Conservation (phyloP, 2,797 vertebrate species). For the Halcyon smyrnensis region DNA sequence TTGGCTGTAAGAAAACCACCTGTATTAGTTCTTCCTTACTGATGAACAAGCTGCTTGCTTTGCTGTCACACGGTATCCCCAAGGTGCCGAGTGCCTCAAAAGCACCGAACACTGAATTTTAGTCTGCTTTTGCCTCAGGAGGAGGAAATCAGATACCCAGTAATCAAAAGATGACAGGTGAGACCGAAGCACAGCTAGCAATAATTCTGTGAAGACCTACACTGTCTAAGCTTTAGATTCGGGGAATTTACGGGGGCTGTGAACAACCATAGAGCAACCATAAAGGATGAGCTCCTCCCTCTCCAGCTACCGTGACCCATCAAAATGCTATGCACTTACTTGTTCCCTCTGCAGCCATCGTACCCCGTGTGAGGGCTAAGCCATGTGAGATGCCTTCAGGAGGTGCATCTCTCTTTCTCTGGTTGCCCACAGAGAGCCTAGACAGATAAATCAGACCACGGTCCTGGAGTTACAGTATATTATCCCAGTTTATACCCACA, state of each 20-base stretch:
- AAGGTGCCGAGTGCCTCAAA: not conserved
- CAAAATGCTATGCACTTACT: accelerated
- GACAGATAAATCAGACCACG: not conserved
- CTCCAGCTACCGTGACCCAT: not conserved
- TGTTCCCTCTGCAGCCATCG: not conserved
- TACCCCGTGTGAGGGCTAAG: not conserved
- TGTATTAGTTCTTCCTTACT: not conserved
- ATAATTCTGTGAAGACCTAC: not conserved
- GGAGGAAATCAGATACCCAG: not conserved
- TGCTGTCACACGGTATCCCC: not conserved
- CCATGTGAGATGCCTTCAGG: not conserved
- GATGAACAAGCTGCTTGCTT: not conserved
- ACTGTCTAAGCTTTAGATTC: not conserved
- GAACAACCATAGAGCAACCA: not conserved
- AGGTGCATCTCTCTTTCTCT: not conserved
- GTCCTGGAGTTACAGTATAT: not conserved
- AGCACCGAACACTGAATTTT: not conserved
- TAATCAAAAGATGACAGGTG: not conserved
- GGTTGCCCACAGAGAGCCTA: not conserved
- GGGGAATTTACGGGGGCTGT: not conserved
- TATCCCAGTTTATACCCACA: not conserved
- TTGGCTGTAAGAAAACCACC: not conserved
- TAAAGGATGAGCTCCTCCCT: not conserved
- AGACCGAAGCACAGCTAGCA: not conserved
- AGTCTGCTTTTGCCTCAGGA: not conserved